Evolutionary conservation across 2,113 vertebrate genomes (phyloP), one percentile per base, ranked within the genome.

Genomic region (Serinus canaria): DNA sequence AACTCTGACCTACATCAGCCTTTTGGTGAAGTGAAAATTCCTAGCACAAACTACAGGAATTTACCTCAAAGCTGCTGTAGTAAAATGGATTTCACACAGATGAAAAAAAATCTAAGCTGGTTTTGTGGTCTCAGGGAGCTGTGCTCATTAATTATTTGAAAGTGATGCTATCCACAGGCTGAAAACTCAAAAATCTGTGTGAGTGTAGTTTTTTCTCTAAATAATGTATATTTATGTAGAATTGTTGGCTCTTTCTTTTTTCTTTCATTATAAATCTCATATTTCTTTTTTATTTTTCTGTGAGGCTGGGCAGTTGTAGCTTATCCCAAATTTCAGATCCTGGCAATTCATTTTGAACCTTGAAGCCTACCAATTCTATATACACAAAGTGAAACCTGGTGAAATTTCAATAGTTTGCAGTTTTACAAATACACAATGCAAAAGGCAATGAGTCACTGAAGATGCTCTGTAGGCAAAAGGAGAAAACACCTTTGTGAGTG

Each of bases 21-120:
- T 95, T 95, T 97, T 87, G 35, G 47, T 47, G 94, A 95, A 56
- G 97, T 98, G 98, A 95, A 98, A 97, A 97, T 97, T 95, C 96
- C 97, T 92, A 94, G 92, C 85, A 95, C 92, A 97, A 97, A 94
- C 91, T 75, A 52, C 74, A 94, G 92, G 97, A 97, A 98, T 97
- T 98, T 96, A 92, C 94, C 93, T 96, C 86, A 97, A 98, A 98
- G 96, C 90, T 97, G 83, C 93, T 96, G 92, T 93, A 82, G 77
- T 81, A 91, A 96, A 97, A 96, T 44, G 35, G 64, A 96, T 97
- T 97, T 97, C 70, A 66, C 23, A 55, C 5, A 90, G 79, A 87
- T 90, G 20, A 81, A 39, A 89, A 89, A 66, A 79, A 33, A 55
- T 60, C 82, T 96, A 94, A 96, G 90, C 35, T 88, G 73, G 56